These are phyloP conservation scores for Sylvicola fuscatus DNA, from an alignment of 2,888 invertebrate species.

Conservation along the genomic window DNA sequence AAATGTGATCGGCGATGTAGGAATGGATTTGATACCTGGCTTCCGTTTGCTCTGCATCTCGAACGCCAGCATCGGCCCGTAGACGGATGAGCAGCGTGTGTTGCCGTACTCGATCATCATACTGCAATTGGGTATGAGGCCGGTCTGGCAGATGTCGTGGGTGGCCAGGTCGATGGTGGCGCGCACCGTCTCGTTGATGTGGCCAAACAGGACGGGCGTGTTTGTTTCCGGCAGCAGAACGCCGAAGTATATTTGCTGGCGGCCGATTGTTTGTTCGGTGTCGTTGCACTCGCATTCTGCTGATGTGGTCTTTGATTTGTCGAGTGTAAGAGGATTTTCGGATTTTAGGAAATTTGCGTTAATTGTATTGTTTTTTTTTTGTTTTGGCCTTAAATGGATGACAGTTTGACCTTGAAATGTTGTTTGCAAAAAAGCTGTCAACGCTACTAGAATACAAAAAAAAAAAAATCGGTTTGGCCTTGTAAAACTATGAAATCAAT, in stretches of 20 bases:
- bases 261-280: background rate
- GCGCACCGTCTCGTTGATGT: conserved; percentile 31
- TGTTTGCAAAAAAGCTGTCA: too few species aligned
- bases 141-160: conserved; percentile 33
- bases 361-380: too few species aligned
- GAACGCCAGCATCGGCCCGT: conserved; percentile 58
- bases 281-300: conserved; percentile 3
- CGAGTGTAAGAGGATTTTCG: too few species aligned
- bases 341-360: too few species aligned
- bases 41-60: conserved; percentile 21
- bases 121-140: conserved; percentile 44
- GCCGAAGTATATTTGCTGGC: conserved; percentile 12
- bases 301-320: too few species aligned
- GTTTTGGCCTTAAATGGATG: too few species aligned
- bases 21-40: conserved; percentile 2
- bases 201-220: conserved; percentile 11
- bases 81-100: conserved; percentile 54
- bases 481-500: too few species aligned
- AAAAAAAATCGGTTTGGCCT: too few species aligned
- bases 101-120: conserved; percentile 48
- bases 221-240: conserved; percentile 16
- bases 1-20: too few species aligned
- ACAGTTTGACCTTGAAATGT: too few species aligned
- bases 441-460: too few species aligned
- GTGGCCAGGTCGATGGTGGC: conserved; percentile 52